Base-by-base conservation (phyloP, 2,888 invertebrate species). In the Protodeltote pygarga region DNA sequence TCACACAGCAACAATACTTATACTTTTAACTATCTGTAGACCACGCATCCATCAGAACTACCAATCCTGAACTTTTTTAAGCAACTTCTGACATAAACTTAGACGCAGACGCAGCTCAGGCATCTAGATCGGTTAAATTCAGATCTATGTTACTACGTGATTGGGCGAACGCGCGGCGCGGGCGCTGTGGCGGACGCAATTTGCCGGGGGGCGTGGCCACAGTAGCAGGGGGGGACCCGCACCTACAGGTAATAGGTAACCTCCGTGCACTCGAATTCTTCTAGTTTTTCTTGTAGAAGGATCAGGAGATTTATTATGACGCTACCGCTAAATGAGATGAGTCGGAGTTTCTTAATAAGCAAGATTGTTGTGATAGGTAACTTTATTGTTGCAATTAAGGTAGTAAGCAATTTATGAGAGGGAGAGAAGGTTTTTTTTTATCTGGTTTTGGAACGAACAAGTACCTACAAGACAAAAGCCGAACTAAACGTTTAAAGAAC, bases 121-220 rank as follows among this genome's bases (percentile, higher is more conserved):
- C 65, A 77, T 75, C 75, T 79, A 83, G 81, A 81, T 82, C 78
- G 71, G 63, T 72, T 51, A 67, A 76, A 77, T 79, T 75, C 69
- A 74, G 75, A 73, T 78, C 74, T 65, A 65, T 66, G 73, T 77
- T 70, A 73, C 71, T 58, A 73, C 63, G 78, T 81, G 81, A 89
- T 89, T 90, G 89, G 89, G 71, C 76, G 87, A 85, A 79, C 77
- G 79, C 76, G 76, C 72, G 73, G 79, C 82, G 79, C 78, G 33
- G 57, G 80, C 80, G 76, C 82, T 77, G 52, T 62, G 66, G 58
- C 74, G 77, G 74, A 69, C 80, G 83, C 82, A 82, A 83, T 83
- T 85, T 82, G 81, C 79, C 65, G 75, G 51, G 72, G 65, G 89
- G 88, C 88, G 89, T 79, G 82, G 84, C 76, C 64, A 68, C 78